Percentiles rank a stretch among this genome's conserved stretches.
phyloP scores from a whole-genome alignment of 2,888 invertebrate genomes.

The Platerodrilus igneus region DNA sequence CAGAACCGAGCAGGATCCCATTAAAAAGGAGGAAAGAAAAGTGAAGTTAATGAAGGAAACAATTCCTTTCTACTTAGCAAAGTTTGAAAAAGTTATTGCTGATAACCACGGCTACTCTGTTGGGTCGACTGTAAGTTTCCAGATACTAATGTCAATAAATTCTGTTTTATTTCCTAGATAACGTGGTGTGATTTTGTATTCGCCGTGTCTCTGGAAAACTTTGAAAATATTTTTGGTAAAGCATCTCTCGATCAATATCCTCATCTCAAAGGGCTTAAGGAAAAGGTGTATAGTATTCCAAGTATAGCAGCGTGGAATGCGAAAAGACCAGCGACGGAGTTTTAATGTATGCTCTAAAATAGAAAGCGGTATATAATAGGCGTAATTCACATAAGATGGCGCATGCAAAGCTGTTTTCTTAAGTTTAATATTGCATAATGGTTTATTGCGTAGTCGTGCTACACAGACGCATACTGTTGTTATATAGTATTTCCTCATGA shows the following conservation, averaged over 20 bases:
- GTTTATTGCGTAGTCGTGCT: too few species aligned
- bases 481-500: too few species aligned
- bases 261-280: constrained; percentile 50
- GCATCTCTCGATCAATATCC: constrained; percentile 53
- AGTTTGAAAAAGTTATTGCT: constrained; percentile 53
- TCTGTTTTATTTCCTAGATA: constrained; percentile 45
- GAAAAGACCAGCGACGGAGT: constrained; percentile 53
- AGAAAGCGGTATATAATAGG: too few species aligned
- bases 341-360: constrained; percentile 15
- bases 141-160: constrained; percentile 5
- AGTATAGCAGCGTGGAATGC: constrained; percentile 54
- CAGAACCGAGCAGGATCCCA: constrained; percentile 52
- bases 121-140: constrained; percentile 49
- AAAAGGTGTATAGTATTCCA: constrained; percentile 52
- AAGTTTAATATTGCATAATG: too few species aligned
- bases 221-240: constrained; percentile 52
- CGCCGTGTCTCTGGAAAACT: constrained; percentile 54
- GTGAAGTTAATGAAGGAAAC: constrained; percentile 52
- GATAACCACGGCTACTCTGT: constrained; percentile 54
- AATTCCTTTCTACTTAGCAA: constrained; percentile 54
- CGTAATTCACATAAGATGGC: too few species aligned
- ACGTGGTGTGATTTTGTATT: constrained; percentile 60
- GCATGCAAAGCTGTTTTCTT: too few species aligned
- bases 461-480: too few species aligned
- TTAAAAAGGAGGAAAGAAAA: constrained; percentile 53